Conservation (phyloP, 2,888 invertebrate genomes). For the Digitonthophagus gazella region DNA sequence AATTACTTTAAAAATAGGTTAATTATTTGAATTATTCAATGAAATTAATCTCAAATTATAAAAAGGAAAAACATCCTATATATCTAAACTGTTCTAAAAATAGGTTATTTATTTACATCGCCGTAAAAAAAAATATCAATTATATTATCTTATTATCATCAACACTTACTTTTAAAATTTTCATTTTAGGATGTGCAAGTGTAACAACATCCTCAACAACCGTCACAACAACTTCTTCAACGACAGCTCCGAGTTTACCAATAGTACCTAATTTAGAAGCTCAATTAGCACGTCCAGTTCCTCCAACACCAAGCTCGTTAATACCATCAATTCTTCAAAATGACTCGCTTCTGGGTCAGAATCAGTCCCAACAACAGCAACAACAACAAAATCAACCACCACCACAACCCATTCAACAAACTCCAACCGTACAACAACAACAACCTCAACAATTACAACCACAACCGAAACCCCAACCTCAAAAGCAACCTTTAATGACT, state of each 20-base stretch:
- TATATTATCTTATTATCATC: too few species aligned
- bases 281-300: constrained; percentile 72
- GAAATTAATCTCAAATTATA: too few species aligned
- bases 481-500: constrained; percentile 50
- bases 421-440: constrained; percentile 52
- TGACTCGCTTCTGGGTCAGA: constrained; percentile 43
- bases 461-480: constrained; percentile 28
- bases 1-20: too few species aligned
- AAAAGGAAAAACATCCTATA: too few species aligned
- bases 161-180: too few species aligned
- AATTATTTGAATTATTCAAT: too few species aligned
- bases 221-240: constrained; percentile 43
- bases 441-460: constrained; percentile 37
- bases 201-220: constrained; percentile 44
- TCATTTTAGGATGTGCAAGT: constrained; percentile 60
- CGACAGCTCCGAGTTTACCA: constrained; percentile 62
- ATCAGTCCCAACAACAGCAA: constrained; percentile 35
- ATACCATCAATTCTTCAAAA: constrained; percentile 54
- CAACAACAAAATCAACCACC: constrained; percentile 40
- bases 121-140: too few species aligned
- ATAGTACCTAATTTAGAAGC: constrained; percentile 73
- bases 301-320: constrained; percentile 57
- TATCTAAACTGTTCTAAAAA: too few species aligned
- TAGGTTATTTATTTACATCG: too few species aligned
- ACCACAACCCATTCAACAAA: constrained; percentile 68